These are phyloP conservation scores for Euzophera pinguis DNA, from an alignment of 2,888 invertebrate genomes.

Conservation along the genomic window DNA sequence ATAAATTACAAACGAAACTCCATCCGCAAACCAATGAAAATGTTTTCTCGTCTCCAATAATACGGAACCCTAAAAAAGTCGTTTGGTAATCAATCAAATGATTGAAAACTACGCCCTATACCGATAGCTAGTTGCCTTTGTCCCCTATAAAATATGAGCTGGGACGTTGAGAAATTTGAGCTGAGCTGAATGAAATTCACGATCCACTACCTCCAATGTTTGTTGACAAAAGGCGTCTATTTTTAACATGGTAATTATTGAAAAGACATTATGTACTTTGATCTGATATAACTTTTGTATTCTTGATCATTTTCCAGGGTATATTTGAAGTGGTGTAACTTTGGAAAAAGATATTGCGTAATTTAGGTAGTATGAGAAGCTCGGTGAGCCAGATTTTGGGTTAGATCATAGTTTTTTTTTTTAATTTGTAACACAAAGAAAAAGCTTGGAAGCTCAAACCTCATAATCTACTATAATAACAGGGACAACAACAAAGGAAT, in stretches of 20 bases:
- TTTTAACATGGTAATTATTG: conserved; percentile 3
- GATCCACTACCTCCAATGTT: conserved; percentile 6
- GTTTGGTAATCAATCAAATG: conserved; percentile 62
- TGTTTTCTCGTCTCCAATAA: neutral
- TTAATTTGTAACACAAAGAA: too few relatives aligned
- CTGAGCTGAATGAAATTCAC: conserved; percentile 29
- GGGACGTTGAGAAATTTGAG: conserved; percentile 70
- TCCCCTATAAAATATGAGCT: conserved; percentile 73
- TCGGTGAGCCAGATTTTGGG: too few relatives aligned
- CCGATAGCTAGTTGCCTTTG: conserved; percentile 77
- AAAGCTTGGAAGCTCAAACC: too few relatives aligned
- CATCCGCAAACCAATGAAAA: too few relatives aligned
- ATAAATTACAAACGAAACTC: too few relatives aligned
- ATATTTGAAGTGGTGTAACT: too few relatives aligned
- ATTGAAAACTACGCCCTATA: conserved; percentile 65
- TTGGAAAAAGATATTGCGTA: too few relatives aligned
- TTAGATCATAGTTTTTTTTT: too few relatives aligned
- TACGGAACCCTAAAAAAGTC: conserved; percentile 35
- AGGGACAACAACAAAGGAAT: too few relatives aligned
- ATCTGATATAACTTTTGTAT: neutral
- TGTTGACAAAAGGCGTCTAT: neutral
- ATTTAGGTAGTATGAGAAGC: too few relatives aligned
- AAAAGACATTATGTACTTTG: conserved; percentile 8
- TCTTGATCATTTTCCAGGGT: too few relatives aligned
- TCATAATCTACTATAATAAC: too few relatives aligned